These are phyloP conservation scores for Aleiodes leptofemur DNA, from an alignment of 2,888 invertebrate species.

Conservation along the genomic window DNA sequence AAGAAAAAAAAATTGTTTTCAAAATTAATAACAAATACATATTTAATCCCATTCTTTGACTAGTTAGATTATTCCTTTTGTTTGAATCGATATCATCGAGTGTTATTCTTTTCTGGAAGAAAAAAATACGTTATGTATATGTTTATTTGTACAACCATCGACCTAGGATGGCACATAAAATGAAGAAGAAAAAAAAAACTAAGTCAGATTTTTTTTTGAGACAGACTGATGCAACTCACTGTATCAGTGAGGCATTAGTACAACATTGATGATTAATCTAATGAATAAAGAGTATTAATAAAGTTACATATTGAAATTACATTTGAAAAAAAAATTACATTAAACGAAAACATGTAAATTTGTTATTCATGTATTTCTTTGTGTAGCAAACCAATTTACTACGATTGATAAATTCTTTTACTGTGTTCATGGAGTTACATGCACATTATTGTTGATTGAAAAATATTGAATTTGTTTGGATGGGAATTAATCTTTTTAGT, in stretches of 20 bases:
- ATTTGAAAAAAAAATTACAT: constrained; percentile 16
- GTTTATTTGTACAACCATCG: constrained; percentile 61
- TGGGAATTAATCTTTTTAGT: constrained; percentile 31
- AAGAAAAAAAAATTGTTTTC: background rate
- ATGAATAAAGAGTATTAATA: constrained; percentile 71
- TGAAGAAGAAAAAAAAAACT: constrained; percentile 54
- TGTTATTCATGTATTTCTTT: constrained; percentile 21
- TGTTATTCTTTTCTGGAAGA: constrained; percentile 52
- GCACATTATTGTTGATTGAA: constrained; percentile 5
- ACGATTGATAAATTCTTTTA: background rate
- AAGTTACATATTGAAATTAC: constrained; percentile 48
- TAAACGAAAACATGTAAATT: constrained; percentile 20
- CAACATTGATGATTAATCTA: constrained; percentile 66
- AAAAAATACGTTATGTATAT: constrained; percentile 54
- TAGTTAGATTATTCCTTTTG: background rate
- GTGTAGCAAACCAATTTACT: background rate
- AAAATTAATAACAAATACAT: background rate
- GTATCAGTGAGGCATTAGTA: constrained; percentile 73
- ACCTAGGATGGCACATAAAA: constrained; percentile 61
- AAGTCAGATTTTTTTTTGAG: constrained; percentile 62
- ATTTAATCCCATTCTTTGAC: background rate
- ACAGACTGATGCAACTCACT: constrained; percentile 69
- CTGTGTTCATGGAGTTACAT: constrained; percentile 23
- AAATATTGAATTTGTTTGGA: constrained; percentile 18
- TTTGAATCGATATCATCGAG: constrained; percentile 19